Evolutionary conservation across 2,797 vertebrate genomes (phyloP), one percentile per base, ranked within the genome.

Genomic region (Caiman crocodilus): DNA sequence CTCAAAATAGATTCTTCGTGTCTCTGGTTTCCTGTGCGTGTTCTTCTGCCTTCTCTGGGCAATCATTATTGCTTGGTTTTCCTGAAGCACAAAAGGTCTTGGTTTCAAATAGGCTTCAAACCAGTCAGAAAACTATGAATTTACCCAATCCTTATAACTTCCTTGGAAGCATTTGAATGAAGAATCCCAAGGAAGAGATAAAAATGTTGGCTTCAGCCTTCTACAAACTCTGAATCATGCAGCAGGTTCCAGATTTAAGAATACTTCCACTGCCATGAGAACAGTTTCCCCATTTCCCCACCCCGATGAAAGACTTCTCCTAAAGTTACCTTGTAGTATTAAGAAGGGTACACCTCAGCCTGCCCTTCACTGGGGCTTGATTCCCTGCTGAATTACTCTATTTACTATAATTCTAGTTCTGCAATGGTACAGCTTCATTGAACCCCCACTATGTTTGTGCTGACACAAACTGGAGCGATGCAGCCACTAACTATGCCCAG

Each of bases 401-500:
- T 50, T n/a, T n/a, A n/a, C n/a, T n/a, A n/a, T n/a, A n/a, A n/a
- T n/a, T 50, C 42, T 50, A 73, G 50, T 87, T 96, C 95, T 95
- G 89, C 86, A 84, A 78, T 85, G 56, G 50, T 74, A 55, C 78
- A 90, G 88, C 93, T 94, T 90, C 64, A 74, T 94, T 93, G 80
- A 21, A 90, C 94, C 55, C 94, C 55, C 88, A 84, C 5, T 8
- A 3, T 60, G 61, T 50, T 84, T 86, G 79, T 56, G 58, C 35
- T 95, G 94, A 95, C 87, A 65, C 91, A 92, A 96, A 74, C 61
- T 75, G 75, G 58, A 84, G 85, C 89, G 87, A 85, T 65, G 64
- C 78, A 71, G 12, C 26, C 60, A 17, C 26, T 17, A 93, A 58
- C 84, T 76, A 85, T 64, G 86, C 42, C n/a, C 59, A 75, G 42